Evolutionary conservation across 2,797 vertebrate genomes (phyloP), one percentile per base, ranked within the genome.

Genomic region (Myioborus miniatus): DNA sequence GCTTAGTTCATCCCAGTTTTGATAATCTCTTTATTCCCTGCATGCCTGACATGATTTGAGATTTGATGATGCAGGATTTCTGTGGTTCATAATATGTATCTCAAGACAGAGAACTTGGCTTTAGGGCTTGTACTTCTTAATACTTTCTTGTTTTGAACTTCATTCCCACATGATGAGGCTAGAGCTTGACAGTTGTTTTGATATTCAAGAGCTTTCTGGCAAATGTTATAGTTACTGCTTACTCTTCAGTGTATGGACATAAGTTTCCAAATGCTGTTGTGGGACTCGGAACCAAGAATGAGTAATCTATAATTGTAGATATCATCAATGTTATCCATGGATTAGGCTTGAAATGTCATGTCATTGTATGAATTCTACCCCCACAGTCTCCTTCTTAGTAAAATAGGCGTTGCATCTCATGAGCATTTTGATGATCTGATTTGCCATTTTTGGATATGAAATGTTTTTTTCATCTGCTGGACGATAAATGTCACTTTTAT

Each of bases 61-160:
- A 79, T 95, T 46, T 93, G 81, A 86, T 93, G 83, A 91, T 53
- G 67, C 11, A 44, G 56, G 68, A 56, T 74, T 96, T 93, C 64
- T 74, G 67, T 53, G 44, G 63, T 89, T 79, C 34, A 8, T 63
- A 70, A 69, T 34, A 84, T 84, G 70, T 49, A 60, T 58, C 41
- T 90, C 52, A 89, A 76, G 72, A 72, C 53, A 79, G 8, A 79
- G 72, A 90, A 69, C 12, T 18, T 76, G 77, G 43, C 52, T 89
- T 78, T 93, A 94, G 71, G 53, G 70, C 36, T 65, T 79, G 20
- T 74, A 41, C 29, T 63, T 23, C 34, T 46, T 72, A 81, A 72
- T 41, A n/a, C 32, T 88, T 69, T 83, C n/a, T 30, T 58, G 27
- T 77, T 91, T 89, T 85, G 72, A 90, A 87, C 34, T 59, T 91